phyloP scores from a whole-genome alignment of 2,888 invertebrate genomes.

The Ichneumon xanthorius region DNA sequence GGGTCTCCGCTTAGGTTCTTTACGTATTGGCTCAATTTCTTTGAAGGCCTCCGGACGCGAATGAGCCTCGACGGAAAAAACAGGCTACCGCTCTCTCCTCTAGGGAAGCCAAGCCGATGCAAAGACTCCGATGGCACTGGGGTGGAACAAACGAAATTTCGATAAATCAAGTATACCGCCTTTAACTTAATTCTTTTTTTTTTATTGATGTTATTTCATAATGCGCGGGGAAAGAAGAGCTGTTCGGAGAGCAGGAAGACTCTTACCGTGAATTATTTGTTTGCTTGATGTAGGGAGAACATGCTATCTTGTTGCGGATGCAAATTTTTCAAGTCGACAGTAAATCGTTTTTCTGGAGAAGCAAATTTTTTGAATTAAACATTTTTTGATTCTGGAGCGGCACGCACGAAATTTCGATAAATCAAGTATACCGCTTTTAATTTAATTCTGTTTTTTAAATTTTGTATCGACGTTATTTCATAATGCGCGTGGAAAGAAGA shows the following conservation, averaged over 20 bases:
- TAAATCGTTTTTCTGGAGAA: too few species aligned
- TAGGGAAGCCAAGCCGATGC: conserved; percentile 9
- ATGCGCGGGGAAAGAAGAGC: too few species aligned
- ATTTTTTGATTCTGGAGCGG: too few species aligned
- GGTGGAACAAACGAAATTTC: conserved; percentile 64
- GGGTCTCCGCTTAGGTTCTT: conserved; percentile 40
- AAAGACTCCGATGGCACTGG: conserved; percentile 49
- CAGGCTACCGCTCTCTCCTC: conserved; percentile 43
- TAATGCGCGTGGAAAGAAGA: too few species aligned
- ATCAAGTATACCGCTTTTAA: neutral
- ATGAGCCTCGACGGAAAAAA: conserved; percentile 58
- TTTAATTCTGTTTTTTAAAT: neutral
- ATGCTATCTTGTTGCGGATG: too few species aligned
- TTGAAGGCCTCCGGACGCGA: conserved; percentile 51
- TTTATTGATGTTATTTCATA: neutral
- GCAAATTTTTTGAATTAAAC: too few species aligned
- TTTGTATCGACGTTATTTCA: neutral
- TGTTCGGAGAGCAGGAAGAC: too few species aligned
- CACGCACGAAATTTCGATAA: too few species aligned
- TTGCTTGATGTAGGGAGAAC: too few species aligned
- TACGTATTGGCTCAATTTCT: conserved; percentile 55
- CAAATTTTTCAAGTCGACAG: too few species aligned
- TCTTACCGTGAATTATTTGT: too few species aligned
- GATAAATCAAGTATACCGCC: conserved; percentile 27
- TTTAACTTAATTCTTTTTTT: neutral